phyloP scores from a whole-genome alignment of 2,888 invertebrate genomes.

The Mesochorus sp. region DNA sequence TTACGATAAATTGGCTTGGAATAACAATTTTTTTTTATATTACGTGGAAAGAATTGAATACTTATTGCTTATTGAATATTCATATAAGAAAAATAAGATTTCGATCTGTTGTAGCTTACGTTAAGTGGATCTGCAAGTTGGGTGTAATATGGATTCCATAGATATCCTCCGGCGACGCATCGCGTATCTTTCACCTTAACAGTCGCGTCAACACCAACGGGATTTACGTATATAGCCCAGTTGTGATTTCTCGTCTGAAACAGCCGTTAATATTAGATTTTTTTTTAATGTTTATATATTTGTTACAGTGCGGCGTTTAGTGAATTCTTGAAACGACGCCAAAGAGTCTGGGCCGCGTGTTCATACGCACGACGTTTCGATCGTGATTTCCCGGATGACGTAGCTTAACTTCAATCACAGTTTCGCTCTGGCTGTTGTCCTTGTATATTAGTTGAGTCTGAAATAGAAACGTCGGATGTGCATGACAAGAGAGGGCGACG shows the following conservation, averaged over 20 bases:
- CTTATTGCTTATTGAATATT: not conserved
- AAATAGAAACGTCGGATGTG: constrained; percentile 68
- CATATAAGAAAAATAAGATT: not conserved
- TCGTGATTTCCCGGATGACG: constrained; percentile 94
- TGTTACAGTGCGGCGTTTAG: too few species aligned
- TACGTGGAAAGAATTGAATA: too few species aligned
- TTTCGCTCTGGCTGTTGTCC: constrained; percentile 94
- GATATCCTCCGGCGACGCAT: constrained; percentile 95
- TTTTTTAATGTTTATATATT: not conserved
- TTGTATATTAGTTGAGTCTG: constrained; percentile 93
- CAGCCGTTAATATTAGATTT: constrained; percentile 45
- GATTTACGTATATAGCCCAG: constrained; percentile 96
- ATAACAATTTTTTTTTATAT: not conserved
- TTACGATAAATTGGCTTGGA: not conserved
- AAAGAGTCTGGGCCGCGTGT: not conserved
- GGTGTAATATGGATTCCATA: constrained; percentile 96
- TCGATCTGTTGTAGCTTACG: constrained; percentile 83
- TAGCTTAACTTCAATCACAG: constrained; percentile 93
- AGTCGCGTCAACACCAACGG: constrained; percentile 94
- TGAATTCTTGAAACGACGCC: constrained; percentile 45
- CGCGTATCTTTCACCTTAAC: constrained; percentile 90
- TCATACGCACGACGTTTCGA: constrained; percentile 87
- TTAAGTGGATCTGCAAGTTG: constrained; percentile 95
- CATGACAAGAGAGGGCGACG: not conserved
- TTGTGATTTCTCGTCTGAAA: constrained; percentile 91